Evolutionary conservation across 2,888 invertebrate species (phyloP), one percentile per base, ranked within the genome.

Genomic region (Parelbella ahira): DNA sequence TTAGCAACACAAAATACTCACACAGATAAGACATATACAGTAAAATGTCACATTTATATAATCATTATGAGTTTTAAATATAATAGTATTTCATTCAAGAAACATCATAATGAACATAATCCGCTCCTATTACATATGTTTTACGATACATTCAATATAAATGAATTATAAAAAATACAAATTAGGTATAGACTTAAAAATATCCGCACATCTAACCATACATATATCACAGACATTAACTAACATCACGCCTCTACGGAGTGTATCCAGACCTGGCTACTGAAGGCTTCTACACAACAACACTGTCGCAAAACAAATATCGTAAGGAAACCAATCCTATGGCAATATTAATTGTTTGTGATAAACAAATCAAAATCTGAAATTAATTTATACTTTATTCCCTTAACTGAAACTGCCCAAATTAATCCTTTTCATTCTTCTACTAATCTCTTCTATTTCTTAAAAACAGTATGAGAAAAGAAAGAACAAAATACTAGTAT

Each of bases 211-310:
- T 13, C 25, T 12, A 13, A 41, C 25, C 25, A 15, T 15, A 15
- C 11, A 41, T 33, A 30, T 32, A 33, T 39, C 39, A 39, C 41
- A 41, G 41, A 19, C 30, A 27, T 27, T 15, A 30, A 6, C 32
- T 27, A 41, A 32, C 23, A 25, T 41, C 41, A 41, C 41, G 41
- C 41, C 33, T 39, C 39, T 41, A 41, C 24, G n/a, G 13, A 20
- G 10, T 33, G 25, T 18, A 21, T 41, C 33, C 41, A 41, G 41
- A 41, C 41, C 4, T 15, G 4, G 4, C 4, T 15, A 15, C 15
- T 15, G 15, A 15, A 15, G 15, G 15, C 15, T 4, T n/a, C n/a
- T n/a, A n/a, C n/a, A n/a, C n/a, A n/a, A n/a, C n/a, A n/a, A n/a
- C n/a, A n/a, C n/a, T n/a, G n/a, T n/a, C n/a, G n/a, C n/a, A n/a